Percentiles rank a stretch among this genome's conserved stretches.
These are phyloP conservation scores for Herminia tarsipennalis DNA, from an alignment of 2,888 invertebrate species.

Conservation along the genomic window DNA sequence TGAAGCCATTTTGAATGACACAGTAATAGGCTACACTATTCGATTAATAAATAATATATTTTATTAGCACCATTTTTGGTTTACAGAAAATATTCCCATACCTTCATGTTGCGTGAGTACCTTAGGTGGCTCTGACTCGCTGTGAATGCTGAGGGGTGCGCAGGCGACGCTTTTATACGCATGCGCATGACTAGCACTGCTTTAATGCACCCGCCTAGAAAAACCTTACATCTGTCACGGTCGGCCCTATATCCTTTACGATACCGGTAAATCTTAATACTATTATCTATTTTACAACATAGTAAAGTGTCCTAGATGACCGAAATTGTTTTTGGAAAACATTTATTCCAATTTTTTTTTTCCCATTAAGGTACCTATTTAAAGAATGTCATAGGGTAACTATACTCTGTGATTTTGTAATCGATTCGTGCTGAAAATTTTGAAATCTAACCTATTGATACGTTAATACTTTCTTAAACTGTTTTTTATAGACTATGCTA, in stretches of 20 bases:
- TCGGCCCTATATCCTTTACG: slow-evolving; percentile 66
- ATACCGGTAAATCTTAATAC: slow-evolving; percentile 46
- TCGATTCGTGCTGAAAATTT: no score
- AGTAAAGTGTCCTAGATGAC: slow-evolving; percentile 27
- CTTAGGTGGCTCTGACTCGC: slow-evolving; percentile 59
- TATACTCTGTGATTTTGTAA: no score
- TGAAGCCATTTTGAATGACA: no score
- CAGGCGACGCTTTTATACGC: slow-evolving; percentile 69
- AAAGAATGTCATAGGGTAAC: no score
- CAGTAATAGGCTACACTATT: no score
- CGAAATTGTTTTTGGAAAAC: slow-evolving; percentile 9
- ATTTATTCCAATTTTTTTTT: background rate
- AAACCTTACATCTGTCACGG: slow-evolving; percentile 61
- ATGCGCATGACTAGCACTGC: slow-evolving; percentile 38
- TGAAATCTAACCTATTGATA: no score
- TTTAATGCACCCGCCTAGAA: slow-evolving; percentile 59
- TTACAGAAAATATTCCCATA: slow-evolving; percentile 38
- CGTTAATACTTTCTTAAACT: no score
- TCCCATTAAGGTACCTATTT: no score
- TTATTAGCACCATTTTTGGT: no score
- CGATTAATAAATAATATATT: no score
- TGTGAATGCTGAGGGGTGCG: slow-evolving; percentile 68
- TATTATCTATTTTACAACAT: slow-evolving; percentile 35
- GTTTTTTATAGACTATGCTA: no score
- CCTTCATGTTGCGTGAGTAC: slow-evolving; percentile 75